Evolutionary conservation across 1,140 invertebrate species (phyloP).

Genomic region (Trialeurodes vaporariorum): DNA sequence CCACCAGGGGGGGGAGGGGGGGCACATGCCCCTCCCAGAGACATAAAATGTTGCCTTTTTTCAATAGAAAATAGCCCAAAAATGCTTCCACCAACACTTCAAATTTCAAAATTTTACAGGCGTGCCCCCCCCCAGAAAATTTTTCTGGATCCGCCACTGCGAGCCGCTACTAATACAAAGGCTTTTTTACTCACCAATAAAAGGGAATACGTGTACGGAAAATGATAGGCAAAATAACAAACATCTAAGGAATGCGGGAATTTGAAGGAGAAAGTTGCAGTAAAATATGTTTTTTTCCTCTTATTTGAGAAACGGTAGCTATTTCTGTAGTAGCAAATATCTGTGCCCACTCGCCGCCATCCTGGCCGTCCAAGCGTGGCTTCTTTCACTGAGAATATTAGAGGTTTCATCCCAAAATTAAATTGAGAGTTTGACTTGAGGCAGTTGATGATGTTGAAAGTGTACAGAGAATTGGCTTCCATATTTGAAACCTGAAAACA

Average conservation of each 20-base stretch:
- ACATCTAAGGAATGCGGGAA: conserved; percentile 69
- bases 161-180: too few species aligned
- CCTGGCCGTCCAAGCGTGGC: conserved; percentile 48
- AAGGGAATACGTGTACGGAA: conserved; percentile 75
- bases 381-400: conserved; percentile 73
- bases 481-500: conserved; percentile 47
- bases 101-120: too few species aligned
- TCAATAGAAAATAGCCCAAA: too few species aligned
- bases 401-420: conserved; percentile 84
- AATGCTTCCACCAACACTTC: too few species aligned
- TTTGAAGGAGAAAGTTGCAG: conserved; percentile 67
- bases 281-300: conserved; percentile 53
- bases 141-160: too few species aligned
- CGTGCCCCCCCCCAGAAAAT: too few species aligned
- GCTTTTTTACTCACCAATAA: conserved; percentile 56
- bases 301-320: conserved; percentile 44
- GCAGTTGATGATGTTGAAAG: conserved; percentile 86
- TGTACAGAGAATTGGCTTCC: conserved; percentile 54
- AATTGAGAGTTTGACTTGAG: conserved; percentile 82
- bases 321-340: conserved; percentile 74
- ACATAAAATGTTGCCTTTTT: too few species aligned
- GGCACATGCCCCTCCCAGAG: too few species aligned
- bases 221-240: conserved; percentile 84
- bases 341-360: conserved; percentile 60
- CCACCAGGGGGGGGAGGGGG: too few species aligned